Percentiles rank a stretch among this genome's conserved stretches.
These are phyloP conservation scores for Agrilus planipennis DNA, from an alignment of 1,140 invertebrate species.

Conservation along the genomic window DNA sequence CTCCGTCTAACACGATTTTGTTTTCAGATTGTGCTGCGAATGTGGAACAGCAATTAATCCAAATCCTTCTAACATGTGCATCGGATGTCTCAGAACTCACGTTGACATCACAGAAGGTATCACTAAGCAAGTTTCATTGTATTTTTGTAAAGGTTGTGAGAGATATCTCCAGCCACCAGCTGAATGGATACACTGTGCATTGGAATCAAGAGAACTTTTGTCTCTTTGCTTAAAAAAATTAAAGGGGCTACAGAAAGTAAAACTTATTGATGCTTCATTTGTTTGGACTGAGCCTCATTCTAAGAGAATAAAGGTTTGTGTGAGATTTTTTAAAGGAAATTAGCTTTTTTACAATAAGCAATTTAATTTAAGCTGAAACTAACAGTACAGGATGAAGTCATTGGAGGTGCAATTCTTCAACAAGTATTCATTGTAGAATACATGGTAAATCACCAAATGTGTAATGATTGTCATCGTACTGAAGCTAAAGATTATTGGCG, in stretches of 20 bases:
- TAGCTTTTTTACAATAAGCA: not conserved
- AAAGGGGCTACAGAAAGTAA: conserved; percentile 83
- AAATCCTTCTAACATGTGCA: conserved; percentile 97
- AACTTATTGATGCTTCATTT: conserved; percentile 90
- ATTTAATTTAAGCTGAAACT: conserved; percentile 62
- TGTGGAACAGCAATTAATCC: conserved; percentile 75
- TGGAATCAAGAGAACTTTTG: conserved; percentile 90
- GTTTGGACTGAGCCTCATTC: conserved; percentile 99
- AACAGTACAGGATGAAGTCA: conserved; percentile 91
- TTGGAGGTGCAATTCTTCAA: conserved; percentile 69
- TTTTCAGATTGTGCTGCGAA: conserved; percentile 62
- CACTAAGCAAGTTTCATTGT: conserved; percentile 82
- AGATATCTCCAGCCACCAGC: conserved; percentile 88
- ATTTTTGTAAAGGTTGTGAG: conserved; percentile 88
- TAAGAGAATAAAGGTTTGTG: conserved; percentile 73
- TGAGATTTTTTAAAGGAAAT: conserved; percentile 39
- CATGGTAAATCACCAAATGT: conserved; percentile 86
- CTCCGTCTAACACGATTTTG: no score
- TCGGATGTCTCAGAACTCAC: conserved; percentile 76
- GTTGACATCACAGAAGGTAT: conserved; percentile 95
- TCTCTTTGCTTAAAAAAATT: conserved; percentile 87
- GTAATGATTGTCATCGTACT: conserved; percentile 89
- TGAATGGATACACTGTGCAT: conserved; percentile 77
- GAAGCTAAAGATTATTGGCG: conserved; percentile 99
- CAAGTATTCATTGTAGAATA: conserved; percentile 94